These are phyloP conservation scores for Dasypus novemcinctus DNA, from an alignment of 2,113 vertebrate genomes.

Conservation along the genomic window DNA sequence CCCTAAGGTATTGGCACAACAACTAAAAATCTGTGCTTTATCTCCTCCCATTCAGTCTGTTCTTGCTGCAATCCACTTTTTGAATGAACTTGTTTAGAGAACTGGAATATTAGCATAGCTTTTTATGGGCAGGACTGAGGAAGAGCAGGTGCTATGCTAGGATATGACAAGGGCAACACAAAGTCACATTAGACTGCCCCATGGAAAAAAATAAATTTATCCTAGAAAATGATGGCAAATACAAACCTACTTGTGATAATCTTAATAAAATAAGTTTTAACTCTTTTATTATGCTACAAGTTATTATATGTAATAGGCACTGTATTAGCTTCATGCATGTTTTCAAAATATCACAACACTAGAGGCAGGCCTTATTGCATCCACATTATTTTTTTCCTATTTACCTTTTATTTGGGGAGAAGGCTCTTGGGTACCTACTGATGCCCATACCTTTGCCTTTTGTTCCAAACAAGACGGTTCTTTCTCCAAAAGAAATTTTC, in stretches of 20 bases:
- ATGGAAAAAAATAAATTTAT: background rate
- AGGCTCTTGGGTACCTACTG: no score
- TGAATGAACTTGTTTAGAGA: slow-evolving; percentile 52
- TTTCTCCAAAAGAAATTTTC: no score
- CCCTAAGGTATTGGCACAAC: slow-evolving; percentile 46
- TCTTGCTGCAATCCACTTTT: slow-evolving; percentile 48
- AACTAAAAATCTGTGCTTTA: slow-evolving; percentile 47
- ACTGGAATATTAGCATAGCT: slow-evolving; percentile 32
- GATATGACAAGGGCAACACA: background rate
- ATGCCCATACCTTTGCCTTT: no score
- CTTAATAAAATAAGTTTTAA: background rate
- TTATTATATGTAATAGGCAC: background rate
- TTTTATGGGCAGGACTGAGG: background rate
- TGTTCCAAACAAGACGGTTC: no score
- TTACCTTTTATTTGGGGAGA: no score
- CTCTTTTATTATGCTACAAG: background rate
- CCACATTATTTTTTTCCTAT: background rate
- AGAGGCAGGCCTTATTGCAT: background rate
- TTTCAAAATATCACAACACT: background rate
- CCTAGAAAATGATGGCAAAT: background rate
- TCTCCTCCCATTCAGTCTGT: slow-evolving; percentile 7
- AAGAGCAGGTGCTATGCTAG: background rate
- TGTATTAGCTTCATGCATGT: background rate
- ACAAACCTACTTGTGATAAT: background rate
- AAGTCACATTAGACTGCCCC: background rate